Conservation (phyloP, 2,113 vertebrate species). For the Sus scrofa region DNA sequence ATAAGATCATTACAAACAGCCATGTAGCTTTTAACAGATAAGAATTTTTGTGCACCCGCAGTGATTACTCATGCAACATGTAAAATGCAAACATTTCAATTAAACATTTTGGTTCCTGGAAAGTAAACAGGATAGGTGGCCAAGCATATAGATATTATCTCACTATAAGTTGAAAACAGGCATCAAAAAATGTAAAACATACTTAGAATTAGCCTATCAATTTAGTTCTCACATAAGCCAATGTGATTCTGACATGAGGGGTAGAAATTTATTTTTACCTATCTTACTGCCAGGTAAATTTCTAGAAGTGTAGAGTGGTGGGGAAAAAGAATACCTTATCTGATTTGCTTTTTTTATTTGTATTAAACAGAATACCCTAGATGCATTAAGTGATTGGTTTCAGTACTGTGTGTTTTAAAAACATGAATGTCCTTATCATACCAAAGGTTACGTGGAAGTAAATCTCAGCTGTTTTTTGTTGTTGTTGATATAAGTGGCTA, state of each 20-base stretch:
- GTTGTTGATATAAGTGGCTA: not conserved
- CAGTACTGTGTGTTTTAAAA: not conserved
- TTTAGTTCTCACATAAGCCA: not conserved
- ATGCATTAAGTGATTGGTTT: not conserved
- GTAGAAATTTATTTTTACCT: slow-evolving; percentile 26
- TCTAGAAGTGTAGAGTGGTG: not conserved
- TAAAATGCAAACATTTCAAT: slow-evolving; percentile 18
- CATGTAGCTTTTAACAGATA: slow-evolving; percentile 45
- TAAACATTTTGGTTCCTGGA: slow-evolving; percentile 5
- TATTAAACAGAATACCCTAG: not conserved
- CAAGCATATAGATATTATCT: not conserved
- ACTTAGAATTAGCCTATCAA: slow-evolving; percentile 12
- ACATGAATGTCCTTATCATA: not conserved
- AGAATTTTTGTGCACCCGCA: not conserved
- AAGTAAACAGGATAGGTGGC: not conserved
- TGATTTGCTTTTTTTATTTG: slow-evolving; percentile 21
- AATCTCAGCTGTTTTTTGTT: not conserved
- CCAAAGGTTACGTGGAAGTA: not conserved
- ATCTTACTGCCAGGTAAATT: not conserved
- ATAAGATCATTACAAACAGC: slow-evolving; percentile 39
- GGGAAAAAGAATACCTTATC: not conserved
- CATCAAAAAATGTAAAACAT: not conserved
- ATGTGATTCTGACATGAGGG: not conserved
- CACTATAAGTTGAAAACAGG: not conserved
- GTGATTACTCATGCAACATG: not conserved